Evolutionary conservation across 2,888 invertebrate genomes (phyloP), one percentile per base, ranked within the genome.

Genomic region (Germaria angustata): DNA sequence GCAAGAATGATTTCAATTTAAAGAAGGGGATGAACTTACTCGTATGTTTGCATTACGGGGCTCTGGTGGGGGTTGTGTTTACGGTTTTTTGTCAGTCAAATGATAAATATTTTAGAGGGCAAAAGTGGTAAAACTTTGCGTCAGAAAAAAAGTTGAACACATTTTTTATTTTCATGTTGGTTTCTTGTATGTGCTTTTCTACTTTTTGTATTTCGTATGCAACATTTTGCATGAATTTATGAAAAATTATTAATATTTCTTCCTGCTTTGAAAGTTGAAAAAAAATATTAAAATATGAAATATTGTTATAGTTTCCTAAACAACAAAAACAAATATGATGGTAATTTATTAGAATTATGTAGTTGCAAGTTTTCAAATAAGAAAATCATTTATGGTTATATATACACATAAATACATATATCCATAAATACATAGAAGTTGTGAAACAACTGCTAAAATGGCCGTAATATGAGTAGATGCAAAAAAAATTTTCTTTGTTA

Each of bases 61-160:
- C 11, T 36, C 46, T 17, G 28, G 22, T 61, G 39, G 39, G 61
- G 72, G 49, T 57, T 34, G 44, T 71, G 13, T 8, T 57, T 57
- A 22, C 4, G 8, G 5, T 69, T 17, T 44, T 66, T 28, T 66
- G 46, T 41, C 57, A 68, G 73, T 55, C 55, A 73, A 49, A 73
- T 81, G 63, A 81, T 81, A 69, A 81, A 81, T 81, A 78, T 78
- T 78, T 81, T 78, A 81, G 81, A 81, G 78, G 81, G 78, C 81
- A 78, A 81, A 81, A 81, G 81, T 81, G 81, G 55, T 78, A 32
- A 72, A 78, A 68, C 69, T 71, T 71, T 81, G 46, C 22, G 44
- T 49, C 55, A 44, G n/a, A 9, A 34, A 34, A 20, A 55, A 57
- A 13, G 28, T 34, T 55, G 15, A 44, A 11, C 6, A 53, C n/a